Evolutionary conservation across 2,113 vertebrate species (phyloP).

Genomic region (Opisthocomus hoazin): DNA sequence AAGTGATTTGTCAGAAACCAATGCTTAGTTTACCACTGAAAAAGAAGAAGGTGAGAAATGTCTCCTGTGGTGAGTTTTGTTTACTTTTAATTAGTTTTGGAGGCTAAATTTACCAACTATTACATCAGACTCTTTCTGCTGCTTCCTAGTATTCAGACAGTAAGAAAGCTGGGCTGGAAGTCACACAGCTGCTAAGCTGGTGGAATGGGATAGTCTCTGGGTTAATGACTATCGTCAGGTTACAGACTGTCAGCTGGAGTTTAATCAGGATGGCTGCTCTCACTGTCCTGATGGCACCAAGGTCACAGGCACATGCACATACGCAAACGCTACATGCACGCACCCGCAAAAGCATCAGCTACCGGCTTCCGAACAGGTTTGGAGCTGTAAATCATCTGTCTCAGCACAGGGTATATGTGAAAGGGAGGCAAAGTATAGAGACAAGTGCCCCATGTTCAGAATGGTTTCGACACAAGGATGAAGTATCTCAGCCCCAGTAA

Average conservation of each 20-base stretch:
- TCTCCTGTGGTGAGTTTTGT: not conserved
- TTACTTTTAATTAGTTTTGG: not conserved
- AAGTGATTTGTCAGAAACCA: not conserved
- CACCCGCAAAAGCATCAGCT: not conserved
- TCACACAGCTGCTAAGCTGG: not conserved
- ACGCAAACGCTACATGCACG: not conserved
- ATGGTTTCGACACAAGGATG: not conserved
- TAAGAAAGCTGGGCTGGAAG: not conserved
- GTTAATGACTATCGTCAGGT: not conserved
- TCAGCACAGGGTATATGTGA: not conserved
- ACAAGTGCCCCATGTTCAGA: not conserved
- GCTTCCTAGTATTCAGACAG: not conserved
- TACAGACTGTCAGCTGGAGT: constrained; percentile 29
- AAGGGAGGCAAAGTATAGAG: not conserved
- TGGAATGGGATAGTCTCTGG: not conserved
- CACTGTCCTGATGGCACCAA: not conserved
- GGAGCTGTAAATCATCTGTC: not conserved
- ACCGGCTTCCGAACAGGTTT: not conserved
- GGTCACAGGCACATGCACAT: not conserved
- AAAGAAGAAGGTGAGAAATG: not conserved
- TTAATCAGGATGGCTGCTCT: not conserved
- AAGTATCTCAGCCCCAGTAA: fast-evolving
- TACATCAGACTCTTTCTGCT: not conserved
- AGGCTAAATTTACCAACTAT: not conserved
- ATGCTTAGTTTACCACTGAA: not conserved